Percentiles rank a stretch among this genome's conserved stretches.
These are phyloP conservation scores for Tadarida brasiliensis DNA, from an alignment of 2,797 vertebrate species.

Conservation along the genomic window DNA sequence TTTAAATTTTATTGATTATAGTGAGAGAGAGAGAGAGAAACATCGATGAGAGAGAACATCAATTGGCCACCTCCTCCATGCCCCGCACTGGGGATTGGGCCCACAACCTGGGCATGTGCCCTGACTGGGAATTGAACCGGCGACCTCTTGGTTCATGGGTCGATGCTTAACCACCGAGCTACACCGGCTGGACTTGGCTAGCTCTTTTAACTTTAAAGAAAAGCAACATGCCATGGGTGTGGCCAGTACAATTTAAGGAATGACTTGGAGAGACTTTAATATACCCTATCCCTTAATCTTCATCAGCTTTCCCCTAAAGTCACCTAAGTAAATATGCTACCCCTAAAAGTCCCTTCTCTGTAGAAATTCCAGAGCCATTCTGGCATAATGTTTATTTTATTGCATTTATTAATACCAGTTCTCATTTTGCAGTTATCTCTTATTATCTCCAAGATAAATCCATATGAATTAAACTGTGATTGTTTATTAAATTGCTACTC, in stretches of 20 bases:
- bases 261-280: constrained; percentile 40
- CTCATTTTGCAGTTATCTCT: constrained; percentile 39
- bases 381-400: constrained; percentile 48
- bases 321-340: constrained; percentile 34
- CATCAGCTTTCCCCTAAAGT: neutral
- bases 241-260: constrained; percentile 24
- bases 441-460: constrained; percentile 54
- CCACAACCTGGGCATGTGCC: too few relatives aligned
- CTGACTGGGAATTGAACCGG: too few relatives aligned
- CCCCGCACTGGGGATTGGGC: too few relatives aligned
- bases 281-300: neutral
- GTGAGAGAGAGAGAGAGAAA: too few relatives aligned
- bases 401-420: constrained; percentile 48
- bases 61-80: too few relatives aligned
- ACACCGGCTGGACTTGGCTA: too few relatives aligned
- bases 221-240: neutral
- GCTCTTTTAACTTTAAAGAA: constrained; percentile 53
- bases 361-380: constrained; percentile 49
- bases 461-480: constrained; percentile 45
- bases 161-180: too few relatives aligned
- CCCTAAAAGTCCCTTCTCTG: constrained; percentile 7
- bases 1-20: too few relatives aligned
- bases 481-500: constrained; percentile 31
- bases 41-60: too few relatives aligned
- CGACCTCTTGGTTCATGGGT: too few relatives aligned